Evolutionary conservation across 2,113 vertebrate species (phyloP).

Genomic region (Poecile atricapillus): DNA sequence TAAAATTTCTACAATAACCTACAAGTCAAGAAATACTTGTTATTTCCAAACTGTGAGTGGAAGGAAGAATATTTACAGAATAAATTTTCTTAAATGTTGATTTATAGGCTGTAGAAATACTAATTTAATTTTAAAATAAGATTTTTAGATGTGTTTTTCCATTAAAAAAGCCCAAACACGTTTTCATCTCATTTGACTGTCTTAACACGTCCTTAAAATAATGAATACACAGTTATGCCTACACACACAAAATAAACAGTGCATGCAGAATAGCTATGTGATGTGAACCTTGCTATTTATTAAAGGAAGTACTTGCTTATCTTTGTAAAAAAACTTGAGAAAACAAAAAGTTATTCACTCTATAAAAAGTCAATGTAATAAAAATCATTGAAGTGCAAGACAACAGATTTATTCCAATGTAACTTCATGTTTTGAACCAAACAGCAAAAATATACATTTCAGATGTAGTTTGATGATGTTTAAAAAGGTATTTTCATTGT

Average conservation of each 20-base stretch:
- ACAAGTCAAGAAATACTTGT: not conserved
- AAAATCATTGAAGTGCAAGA: not conserved
- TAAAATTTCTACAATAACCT: not conserved
- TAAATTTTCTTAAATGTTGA: conserved; percentile 24
- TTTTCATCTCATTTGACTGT: conserved; percentile 45
- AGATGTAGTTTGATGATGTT: not conserved
- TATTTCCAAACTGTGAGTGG: not conserved
- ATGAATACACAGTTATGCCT: conserved; percentile 23
- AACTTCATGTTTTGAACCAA: not conserved
- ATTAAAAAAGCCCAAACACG: not conserved
- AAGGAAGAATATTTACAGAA: conserved; percentile 32
- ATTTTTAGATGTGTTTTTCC: conserved; percentile 13
- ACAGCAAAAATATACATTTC: not conserved
- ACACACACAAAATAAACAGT: not conserved
- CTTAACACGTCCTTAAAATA: conserved; percentile 41
- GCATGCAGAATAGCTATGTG: conserved; percentile 6
- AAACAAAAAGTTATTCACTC: conserved; percentile 18
- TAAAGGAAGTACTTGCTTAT: conserved; percentile 45
- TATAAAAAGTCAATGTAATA: not conserved
- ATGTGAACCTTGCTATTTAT: conserved; percentile 13
- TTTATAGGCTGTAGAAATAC: not conserved
- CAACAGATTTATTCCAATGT: not conserved
- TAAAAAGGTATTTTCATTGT: not conserved
- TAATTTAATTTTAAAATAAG: conserved; percentile 29
- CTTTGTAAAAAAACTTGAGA: not conserved